Percentiles rank a stretch among this genome's conserved stretches.
These are phyloP conservation scores for Nebria brevicollis DNA, from an alignment of 2,888 invertebrate species.

Conservation along the genomic window DNA sequence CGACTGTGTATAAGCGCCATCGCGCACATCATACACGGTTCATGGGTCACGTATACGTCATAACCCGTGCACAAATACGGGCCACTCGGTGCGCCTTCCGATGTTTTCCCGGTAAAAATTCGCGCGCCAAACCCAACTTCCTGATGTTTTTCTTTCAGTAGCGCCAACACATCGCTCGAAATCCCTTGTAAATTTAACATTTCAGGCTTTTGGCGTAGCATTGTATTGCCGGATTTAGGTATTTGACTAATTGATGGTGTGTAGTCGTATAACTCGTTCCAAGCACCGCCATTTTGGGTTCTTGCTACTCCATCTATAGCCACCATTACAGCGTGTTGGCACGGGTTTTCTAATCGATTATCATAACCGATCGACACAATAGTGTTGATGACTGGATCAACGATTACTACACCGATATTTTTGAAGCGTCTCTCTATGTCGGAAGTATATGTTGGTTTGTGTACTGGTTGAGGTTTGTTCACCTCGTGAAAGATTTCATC, in stretches of 20 bases:
- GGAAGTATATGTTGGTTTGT: conserved; percentile 30
- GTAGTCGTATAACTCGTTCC: conserved; percentile 58
- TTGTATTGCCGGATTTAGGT: conserved; percentile 41
- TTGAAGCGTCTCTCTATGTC: conserved; percentile 55
- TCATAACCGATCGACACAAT: conserved; percentile 76
- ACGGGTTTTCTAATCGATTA: conserved; percentile 70
- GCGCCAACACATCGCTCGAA: conserved; percentile 59
- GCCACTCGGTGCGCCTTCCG: conserved; percentile 62
- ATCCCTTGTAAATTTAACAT: conserved; percentile 60
- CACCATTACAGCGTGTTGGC: conserved; percentile 87
- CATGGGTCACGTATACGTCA: conserved; percentile 81
- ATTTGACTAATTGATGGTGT: conserved; percentile 27
- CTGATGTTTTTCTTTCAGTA: conserved; percentile 60
- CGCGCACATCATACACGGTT: conserved; percentile 95
- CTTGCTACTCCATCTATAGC: conserved; percentile 86
- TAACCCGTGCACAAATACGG: conserved; percentile 90
- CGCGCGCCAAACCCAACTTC: conserved; percentile 65
- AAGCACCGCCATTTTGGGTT: conserved; percentile 83
- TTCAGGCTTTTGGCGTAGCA: conserved; percentile 44
- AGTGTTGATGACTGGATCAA: conserved; percentile 75
- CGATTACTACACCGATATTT: conserved; percentile 71
- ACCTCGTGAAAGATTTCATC: conserved; percentile 31
- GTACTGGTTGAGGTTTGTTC: background rate
- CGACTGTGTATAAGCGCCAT: conserved; percentile 97
- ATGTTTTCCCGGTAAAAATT: conserved; percentile 58